Evolutionary conservation across 2,888 invertebrate genomes (phyloP), one percentile per base, ranked within the genome.

Genomic region (Microchrysa polita): DNA sequence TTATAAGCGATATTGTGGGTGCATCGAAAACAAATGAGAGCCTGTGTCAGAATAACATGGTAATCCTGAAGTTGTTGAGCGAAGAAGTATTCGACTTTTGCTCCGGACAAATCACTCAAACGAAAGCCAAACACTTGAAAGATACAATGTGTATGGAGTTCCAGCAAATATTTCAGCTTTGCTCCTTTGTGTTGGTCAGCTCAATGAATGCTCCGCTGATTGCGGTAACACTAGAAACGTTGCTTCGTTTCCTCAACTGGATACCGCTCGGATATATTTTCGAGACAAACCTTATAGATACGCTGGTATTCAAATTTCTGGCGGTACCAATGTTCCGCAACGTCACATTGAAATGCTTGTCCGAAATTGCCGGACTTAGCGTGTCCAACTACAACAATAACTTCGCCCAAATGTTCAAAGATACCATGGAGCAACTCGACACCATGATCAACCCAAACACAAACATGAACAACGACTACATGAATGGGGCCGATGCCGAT

Each of bases 61-160:
- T 93, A 34, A 99, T 99, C 81, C 87, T 99, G 77, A 98, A 98
- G 84, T 88, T 99, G 76, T 88, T 99, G 48, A 97, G 98, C 85
- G 99, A 99, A 86, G 99, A 99, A 87, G 94, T 99, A 57, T 99
- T 99, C 87, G 98, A 99, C 83, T 99, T 98, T 85, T 97, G 98
- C 61, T 92, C 94, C 76, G 98, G 98, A 14, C 97, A 98, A 86
- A 93, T 99, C 85, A 99, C 99, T 48, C 98, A 99, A 86, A 96
- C 96, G 52, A 99, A 99, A 88, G 97, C 98, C 2, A 98, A 98
- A 86, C 97, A 99, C 87, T 88, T 99, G 67, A 99, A 99, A 86
- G 98, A 99, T 85, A 96, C 97, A 40, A 98, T 99, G 97, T 99
- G 99, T 87, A 93, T 93, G 67, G 98, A 99, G 86, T 99, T 99